Evolutionary conservation across 2,113 vertebrate genomes (phyloP).

Genomic region (Melanerpes aurifrons): DNA sequence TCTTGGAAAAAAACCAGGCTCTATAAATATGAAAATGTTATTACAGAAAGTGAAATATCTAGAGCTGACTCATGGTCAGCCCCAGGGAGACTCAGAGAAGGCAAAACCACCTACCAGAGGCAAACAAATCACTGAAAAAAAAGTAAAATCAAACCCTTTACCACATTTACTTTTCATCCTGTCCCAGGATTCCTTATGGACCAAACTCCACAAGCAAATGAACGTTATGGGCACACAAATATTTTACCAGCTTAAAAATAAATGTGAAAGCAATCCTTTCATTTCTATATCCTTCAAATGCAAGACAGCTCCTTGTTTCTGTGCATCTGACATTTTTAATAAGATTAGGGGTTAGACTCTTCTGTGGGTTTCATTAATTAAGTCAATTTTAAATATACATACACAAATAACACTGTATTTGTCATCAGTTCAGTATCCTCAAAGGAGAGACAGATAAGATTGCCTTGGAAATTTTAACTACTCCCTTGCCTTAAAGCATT

Average conservation of each 20-base stretch:
- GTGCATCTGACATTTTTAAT: conserved; percentile 17
- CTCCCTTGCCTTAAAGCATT: neutral
- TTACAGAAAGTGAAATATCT: neutral
- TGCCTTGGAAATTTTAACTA: conserved; percentile 8
- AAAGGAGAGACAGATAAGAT: neutral
- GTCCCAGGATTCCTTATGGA: neutral
- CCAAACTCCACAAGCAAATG: conserved; percentile 38
- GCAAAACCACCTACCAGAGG: neutral
- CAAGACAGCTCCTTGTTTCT: conserved; percentile 46
- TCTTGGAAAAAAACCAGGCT: neutral
- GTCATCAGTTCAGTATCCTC: conserved; percentile 18
- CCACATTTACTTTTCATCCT: conserved; percentile 11
- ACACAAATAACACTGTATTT: neutral
- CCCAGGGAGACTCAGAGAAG: neutral
- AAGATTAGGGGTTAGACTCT: conserved; percentile 18
- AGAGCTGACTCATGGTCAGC: neutral
- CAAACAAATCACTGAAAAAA: neutral
- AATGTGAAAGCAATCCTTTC: conserved; percentile 47
- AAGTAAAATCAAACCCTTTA: neutral
- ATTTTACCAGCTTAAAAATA: conserved; percentile 55
- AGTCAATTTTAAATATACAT: conserved; percentile 38
- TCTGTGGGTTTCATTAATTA: conserved; percentile 35
- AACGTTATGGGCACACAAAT: conserved; percentile 28
- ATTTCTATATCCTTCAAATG: conserved; percentile 9
- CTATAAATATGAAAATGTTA: neutral